Evolutionary conservation across 2,113 vertebrate species (phyloP).

Genomic region (Macrotus californicus): DNA sequence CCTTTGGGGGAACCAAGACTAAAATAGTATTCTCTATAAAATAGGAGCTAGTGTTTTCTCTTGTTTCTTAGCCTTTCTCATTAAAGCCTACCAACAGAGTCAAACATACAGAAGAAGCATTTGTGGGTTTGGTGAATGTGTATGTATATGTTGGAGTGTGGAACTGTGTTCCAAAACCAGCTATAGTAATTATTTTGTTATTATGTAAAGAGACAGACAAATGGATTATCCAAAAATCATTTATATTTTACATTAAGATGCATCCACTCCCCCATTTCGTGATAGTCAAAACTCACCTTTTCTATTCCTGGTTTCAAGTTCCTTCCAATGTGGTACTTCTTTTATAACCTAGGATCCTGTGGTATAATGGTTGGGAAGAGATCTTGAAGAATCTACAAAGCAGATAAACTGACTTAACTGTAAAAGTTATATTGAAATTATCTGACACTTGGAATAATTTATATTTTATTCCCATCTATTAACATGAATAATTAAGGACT

Average conservation of each 20-base stretch:
- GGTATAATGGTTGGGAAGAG: not conserved
- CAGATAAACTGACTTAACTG: not conserved
- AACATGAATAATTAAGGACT: not conserved
- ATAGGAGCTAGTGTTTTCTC: not conserved
- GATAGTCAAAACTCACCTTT: not conserved
- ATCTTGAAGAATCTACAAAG: not conserved
- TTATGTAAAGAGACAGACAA: not conserved
- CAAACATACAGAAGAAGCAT: not conserved
- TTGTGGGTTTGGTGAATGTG: not conserved
- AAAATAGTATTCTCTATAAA: not conserved
- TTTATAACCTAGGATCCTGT: not conserved
- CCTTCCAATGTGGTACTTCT: not conserved
- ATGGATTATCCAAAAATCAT: not conserved
- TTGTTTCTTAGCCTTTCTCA: not conserved
- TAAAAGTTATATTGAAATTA: not conserved
- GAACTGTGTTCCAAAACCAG: not conserved
- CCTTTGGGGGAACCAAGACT: not conserved
- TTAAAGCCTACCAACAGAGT: not conserved
- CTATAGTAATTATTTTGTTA: not conserved
- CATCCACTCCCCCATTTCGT: not conserved
- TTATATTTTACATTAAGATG: not conserved
- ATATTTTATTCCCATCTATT: not conserved
- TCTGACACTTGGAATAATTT: not conserved
- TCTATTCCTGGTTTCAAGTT: not conserved
- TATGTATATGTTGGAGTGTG: not conserved